Conservation (phyloP, 1,140 invertebrate genomes). For the Pseudomyrmex sp. region DNA sequence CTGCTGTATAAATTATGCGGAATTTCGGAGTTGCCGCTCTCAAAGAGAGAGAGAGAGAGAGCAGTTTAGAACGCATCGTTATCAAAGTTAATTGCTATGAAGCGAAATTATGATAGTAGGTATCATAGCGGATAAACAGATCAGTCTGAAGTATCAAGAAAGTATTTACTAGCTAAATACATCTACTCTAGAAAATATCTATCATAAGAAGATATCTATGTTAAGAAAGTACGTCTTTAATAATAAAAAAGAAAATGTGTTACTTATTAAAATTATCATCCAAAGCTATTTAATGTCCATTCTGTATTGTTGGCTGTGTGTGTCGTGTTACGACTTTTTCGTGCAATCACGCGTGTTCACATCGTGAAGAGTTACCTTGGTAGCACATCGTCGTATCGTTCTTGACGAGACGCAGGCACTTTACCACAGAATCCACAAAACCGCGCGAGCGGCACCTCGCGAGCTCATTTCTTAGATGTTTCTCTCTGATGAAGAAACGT, state of each 20-base stretch:
- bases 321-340: not conserved
- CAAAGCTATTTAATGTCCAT: too few relatives aligned
- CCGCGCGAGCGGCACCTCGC: not conserved
- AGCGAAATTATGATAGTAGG: too few relatives aligned
- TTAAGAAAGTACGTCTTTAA: too few relatives aligned
- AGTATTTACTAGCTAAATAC: too few relatives aligned
- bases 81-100: slow-evolving; percentile 5
- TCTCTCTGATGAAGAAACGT: slow-evolving; percentile 23
- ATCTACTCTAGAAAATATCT: too few relatives aligned
- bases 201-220: too few relatives aligned
- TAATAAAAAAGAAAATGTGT: too few relatives aligned
- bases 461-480: slow-evolving; percentile 39
- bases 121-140: too few relatives aligned
- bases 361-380: slow-evolving; percentile 5
- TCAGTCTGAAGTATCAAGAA: too few relatives aligned
- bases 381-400: not conserved
- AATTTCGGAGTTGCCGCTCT: not conserved
- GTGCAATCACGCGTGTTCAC: too few relatives aligned
- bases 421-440: slow-evolving; percentile 34
- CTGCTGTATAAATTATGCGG: slow-evolving; percentile 39
- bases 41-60: too few relatives aligned
- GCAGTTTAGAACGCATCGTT: not conserved
- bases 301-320: not conserved
- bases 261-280: too few relatives aligned
- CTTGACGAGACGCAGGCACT: not conserved